Conservation (phyloP, 2,113 vertebrate genomes). For the Oreochromis spilurus region DNA sequence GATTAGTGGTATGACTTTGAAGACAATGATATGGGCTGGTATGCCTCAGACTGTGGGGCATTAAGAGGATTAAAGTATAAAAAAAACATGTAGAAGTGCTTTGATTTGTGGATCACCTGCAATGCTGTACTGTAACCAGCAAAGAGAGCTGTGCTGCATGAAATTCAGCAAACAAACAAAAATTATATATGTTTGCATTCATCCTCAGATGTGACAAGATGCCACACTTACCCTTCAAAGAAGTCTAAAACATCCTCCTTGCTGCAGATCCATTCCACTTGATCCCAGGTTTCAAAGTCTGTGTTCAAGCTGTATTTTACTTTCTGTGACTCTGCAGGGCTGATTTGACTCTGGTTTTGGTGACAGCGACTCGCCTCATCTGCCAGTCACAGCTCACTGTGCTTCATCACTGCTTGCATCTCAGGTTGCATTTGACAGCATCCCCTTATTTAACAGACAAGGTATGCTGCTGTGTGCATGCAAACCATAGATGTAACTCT, state of each 20-base stretch:
- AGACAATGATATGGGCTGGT: conserved; percentile 8
- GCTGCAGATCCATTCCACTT: not conserved
- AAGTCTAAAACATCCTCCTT: not conserved
- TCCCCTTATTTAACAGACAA: not conserved
- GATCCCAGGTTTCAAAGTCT: not conserved
- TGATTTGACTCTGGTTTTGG: not conserved
- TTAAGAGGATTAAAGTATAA: conserved; percentile 47
- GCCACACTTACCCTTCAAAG: not conserved
- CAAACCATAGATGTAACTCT: not conserved
- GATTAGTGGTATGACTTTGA: conserved; percentile 16
- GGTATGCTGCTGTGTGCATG: not conserved
- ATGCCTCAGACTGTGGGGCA: not conserved
- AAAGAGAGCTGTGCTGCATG: not conserved
- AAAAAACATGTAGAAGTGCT: not conserved
- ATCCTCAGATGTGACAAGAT: not conserved
- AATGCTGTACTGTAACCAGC: not conserved
- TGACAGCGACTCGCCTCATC: not conserved
- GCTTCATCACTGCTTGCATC: conserved; percentile 12
- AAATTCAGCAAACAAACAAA: not conserved
- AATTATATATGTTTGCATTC: not conserved
- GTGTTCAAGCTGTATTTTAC: not conserved
- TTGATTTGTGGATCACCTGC: not conserved
- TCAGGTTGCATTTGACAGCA: conserved; percentile 51
- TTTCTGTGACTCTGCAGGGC: not conserved
- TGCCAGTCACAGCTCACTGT: not conserved